Conservation (phyloP, 2,113 vertebrate genomes). For the Oncorhynchus mykiss region DNA sequence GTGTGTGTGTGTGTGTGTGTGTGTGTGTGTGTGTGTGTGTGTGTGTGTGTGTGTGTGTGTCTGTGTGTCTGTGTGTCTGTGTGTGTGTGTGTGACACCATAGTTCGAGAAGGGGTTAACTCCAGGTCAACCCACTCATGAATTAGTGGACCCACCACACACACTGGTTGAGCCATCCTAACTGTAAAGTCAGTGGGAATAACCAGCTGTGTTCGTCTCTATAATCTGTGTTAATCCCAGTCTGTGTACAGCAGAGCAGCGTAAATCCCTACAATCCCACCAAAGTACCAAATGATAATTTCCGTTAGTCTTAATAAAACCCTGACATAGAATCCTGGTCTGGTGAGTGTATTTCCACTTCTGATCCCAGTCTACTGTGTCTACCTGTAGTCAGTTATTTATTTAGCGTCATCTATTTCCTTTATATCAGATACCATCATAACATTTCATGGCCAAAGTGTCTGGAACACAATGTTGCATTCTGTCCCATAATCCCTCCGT, state of each 20-base stretch:
- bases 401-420: background rate
- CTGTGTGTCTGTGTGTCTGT: no score
- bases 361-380: no score
- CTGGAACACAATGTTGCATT: background rate
- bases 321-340: background rate
- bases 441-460: background rate
- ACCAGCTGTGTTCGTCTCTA: background rate
- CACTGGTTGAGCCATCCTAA: no score
- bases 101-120: no score
- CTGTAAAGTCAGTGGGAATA: background rate
- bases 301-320: background rate
- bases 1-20: no score
- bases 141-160: no score
- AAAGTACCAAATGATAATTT: background rate
- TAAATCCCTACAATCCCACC: background rate
- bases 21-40: no score
- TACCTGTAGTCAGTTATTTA: background rate
- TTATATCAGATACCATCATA: background rate
- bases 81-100: no score
- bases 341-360: background rate
- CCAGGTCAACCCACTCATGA: no score
- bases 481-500: background rate
- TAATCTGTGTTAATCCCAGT: background rate
- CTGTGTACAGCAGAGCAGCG: background rate
- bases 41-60: no score